These are phyloP conservation scores for Oeneis ivallda DNA, from an alignment of 2,888 invertebrate species.

Conservation along the genomic window DNA sequence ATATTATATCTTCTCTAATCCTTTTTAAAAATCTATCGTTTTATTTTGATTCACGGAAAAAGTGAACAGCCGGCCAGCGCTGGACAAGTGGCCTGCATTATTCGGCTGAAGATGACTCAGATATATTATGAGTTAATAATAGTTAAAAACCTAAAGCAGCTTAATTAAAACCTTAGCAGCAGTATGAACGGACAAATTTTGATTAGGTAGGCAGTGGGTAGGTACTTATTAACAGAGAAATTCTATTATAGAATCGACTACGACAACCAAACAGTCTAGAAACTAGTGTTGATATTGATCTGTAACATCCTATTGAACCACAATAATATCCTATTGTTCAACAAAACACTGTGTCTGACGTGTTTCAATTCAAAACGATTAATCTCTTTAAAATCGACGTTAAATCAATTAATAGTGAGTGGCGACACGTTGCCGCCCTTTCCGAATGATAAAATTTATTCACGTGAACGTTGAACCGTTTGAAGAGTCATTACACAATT, in stretches of 20 bases:
- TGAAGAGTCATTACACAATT: slow-evolving; percentile 4
- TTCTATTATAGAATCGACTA: background rate
- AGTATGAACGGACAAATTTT: too few species aligned
- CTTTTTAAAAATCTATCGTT: too few species aligned
- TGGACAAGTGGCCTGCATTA: too few species aligned
- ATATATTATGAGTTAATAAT: too few species aligned
- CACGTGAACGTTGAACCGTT: slow-evolving; percentile 6
- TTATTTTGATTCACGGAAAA: too few species aligned
- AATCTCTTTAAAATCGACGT: slow-evolving; percentile 27
- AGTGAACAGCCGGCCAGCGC: too few species aligned
- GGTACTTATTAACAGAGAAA: background rate
- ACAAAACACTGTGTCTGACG: background rate
- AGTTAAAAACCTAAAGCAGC: too few species aligned
- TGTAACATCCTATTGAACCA: too few species aligned
- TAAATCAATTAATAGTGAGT: slow-evolving; percentile 31
- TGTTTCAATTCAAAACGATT: slow-evolving; percentile 20
- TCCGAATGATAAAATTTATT: slow-evolving; percentile 9
- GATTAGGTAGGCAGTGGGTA: background rate
- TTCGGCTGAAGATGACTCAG: too few species aligned
- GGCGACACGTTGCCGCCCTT: slow-evolving; percentile 15
- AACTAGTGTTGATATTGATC: too few species aligned
- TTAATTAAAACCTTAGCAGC: background rate
- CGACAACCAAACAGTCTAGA: background rate
- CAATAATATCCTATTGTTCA: slow-evolving; percentile 3
- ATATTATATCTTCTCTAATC: too few species aligned